Evolutionary conservation across 1,140 invertebrate genomes (phyloP).

Genomic region (Delia radicum): DNA sequence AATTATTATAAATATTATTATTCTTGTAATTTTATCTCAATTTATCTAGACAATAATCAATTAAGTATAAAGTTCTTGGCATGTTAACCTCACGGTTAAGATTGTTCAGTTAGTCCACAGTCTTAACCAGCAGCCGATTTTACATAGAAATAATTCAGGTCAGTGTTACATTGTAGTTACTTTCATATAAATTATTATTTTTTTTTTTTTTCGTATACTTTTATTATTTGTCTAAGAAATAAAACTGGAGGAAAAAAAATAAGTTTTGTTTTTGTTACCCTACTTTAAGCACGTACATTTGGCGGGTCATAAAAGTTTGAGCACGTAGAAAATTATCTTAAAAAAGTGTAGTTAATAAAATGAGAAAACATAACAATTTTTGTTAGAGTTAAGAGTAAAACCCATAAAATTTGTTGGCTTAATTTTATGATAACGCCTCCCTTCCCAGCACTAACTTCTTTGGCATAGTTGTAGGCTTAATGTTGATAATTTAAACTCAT

Average conservation of each 20-base stretch:
- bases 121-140: too few species aligned
- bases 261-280: background rate
- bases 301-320: constrained; percentile 22
- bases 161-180: too few species aligned
- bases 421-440: background rate
- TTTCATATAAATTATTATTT: background rate
- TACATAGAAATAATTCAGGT: too few species aligned
- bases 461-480: background rate
- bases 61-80: too few species aligned
- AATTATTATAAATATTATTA: too few species aligned
- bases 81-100: too few species aligned
- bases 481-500: background rate
- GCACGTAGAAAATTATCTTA: constrained; percentile 18
- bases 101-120: too few species aligned
- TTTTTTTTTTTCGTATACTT: background rate
- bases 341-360: constrained; percentile 8
- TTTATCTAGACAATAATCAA: too few species aligned
- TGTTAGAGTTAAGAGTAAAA: background rate
- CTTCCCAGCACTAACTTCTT: background rate
- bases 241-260: too few species aligned
- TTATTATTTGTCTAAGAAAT: too few species aligned
- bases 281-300: constrained; percentile 13
- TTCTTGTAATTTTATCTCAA: too few species aligned
- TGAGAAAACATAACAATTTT: background rate
- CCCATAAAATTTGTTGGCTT: constrained; percentile 19